Evolutionary conservation across 2,797 vertebrate genomes (phyloP).

Genomic region (Poecilia wingei): DNA sequence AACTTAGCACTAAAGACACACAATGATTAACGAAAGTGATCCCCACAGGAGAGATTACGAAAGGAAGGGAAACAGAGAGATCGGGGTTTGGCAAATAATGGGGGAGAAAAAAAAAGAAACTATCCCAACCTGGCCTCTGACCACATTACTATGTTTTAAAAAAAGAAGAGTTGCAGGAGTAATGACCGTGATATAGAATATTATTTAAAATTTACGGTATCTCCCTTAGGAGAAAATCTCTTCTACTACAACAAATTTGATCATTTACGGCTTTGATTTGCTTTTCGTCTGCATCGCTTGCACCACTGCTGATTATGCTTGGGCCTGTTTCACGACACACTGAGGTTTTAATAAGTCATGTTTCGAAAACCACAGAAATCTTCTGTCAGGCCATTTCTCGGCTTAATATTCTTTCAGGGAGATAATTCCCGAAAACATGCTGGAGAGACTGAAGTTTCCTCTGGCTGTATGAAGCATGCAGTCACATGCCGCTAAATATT

Average conservation of each 20-base stretch:
- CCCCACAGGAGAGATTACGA: slow-evolving; percentile 21
- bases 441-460: neutral
- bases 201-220: neutral
- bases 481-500: neutral
- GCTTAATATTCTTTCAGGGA: neutral
- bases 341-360: neutral
- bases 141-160: slow-evolving; percentile 7
- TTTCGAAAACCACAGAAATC: neutral
- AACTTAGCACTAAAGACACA: slow-evolving; percentile 43
- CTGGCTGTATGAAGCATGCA: neutral
- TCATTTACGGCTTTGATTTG: slow-evolving; percentile 6
- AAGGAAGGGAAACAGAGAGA: slow-evolving; percentile 6
- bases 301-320: neutral
- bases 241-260: neutral
- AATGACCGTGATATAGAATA: neutral
- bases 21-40: slow-evolving; percentile 72
- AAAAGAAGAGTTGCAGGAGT: neutral
- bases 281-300: neutral
- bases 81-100: neutral
- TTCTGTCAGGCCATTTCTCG: neutral
- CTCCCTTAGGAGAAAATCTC: slow-evolving; percentile 1
- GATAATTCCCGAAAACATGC: neutral
- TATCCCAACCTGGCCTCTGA: slow-evolving; percentile 31
- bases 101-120: neutral
- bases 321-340: neutral